phyloP scores from a whole-genome alignment of 2,797 vertebrate genomes.

The Darevskia mixta region DNA sequence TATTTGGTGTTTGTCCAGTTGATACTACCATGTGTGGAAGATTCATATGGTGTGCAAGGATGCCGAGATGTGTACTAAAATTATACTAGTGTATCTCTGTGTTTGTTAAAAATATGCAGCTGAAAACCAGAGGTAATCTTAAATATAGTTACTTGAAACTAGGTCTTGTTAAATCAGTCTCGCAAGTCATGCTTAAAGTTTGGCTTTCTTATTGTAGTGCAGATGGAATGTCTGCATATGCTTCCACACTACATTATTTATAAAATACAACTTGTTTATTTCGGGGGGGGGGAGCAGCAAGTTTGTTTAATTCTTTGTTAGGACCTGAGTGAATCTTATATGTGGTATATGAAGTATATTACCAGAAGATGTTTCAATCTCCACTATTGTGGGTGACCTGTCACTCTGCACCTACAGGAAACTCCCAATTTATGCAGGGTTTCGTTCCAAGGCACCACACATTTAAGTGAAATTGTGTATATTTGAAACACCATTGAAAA shows the following conservation, averaged over 20 bases:
- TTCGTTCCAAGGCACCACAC: no score
- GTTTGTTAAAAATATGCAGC: not conserved
- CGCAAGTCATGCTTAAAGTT: not conserved
- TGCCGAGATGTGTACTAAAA: not conserved
- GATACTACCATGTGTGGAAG: not conserved
- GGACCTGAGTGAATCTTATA: not conserved
- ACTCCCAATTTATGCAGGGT: no score
- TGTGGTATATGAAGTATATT: not conserved
- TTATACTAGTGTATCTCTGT: not conserved
- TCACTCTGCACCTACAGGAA: not conserved
- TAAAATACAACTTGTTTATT: not conserved
- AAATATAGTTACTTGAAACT: not conserved
- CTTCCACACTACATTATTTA: not conserved
- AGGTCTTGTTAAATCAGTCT: not conserved
- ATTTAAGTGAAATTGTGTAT: no score
- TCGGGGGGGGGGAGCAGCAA: not conserved
- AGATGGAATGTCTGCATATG: not conserved
- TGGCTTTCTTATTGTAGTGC: not conserved
- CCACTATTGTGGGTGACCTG: no score
- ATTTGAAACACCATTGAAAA: no score
- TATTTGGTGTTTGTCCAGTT: no score
- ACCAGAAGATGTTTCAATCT: not conserved
- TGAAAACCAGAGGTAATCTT: not conserved
- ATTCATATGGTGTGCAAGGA: not conserved
- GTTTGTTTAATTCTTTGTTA: not conserved